A percentile compares a stretch with the other conserved stretches of the same genome.
Evolutionary conservation across 2,888 invertebrate genomes (phyloP).

Genomic region (Trissolcus japonicus): DNA sequence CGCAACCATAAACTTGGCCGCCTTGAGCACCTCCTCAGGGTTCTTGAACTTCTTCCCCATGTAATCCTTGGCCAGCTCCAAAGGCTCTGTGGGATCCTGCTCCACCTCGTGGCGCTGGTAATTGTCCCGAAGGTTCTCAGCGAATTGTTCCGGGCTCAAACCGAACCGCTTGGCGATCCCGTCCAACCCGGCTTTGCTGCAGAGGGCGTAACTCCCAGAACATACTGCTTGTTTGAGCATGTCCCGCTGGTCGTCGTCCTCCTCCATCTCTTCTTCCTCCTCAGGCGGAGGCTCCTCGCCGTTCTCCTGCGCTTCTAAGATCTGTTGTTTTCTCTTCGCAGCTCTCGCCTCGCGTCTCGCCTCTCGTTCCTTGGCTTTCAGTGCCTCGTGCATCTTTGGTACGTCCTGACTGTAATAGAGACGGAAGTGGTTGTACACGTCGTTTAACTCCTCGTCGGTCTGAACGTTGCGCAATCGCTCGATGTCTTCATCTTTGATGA

Average conservation of each 20-base stretch:
- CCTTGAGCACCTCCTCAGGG: conserved; percentile 90
- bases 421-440: conserved; percentile 93
- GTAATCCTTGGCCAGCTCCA: conserved; percentile 86
- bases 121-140: conserved; percentile 96
- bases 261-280: conserved; percentile 71
- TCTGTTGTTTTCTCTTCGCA: conserved; percentile 75
- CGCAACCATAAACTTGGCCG: conserved; percentile 95
- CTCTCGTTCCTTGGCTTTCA: conserved; percentile 82
- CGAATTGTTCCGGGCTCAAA: conserved; percentile 94
- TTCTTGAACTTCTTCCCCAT: conserved; percentile 73
- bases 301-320: conserved; percentile 81
- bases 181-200: conserved; percentile 89
- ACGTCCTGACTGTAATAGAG: conserved; percentile 93
- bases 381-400: conserved; percentile 88
- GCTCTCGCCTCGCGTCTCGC: conserved; percentile 79
- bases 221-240: conserved; percentile 91
- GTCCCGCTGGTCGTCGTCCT: conserved; percentile 77
- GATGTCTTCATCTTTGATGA: conserved; percentile 91
- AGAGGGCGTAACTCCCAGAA: conserved; percentile 92
- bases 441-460: conserved; percentile 93
- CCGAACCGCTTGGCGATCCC: conserved; percentile 94
- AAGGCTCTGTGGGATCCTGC: conserved; percentile 92
- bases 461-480: conserved; percentile 86
- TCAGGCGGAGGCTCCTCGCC: conserved; percentile 81
- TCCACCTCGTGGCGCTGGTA: conserved; percentile 97